Conservation (phyloP, 2,888 invertebrate genomes). For the Leptodirus hochenwartii region DNA sequence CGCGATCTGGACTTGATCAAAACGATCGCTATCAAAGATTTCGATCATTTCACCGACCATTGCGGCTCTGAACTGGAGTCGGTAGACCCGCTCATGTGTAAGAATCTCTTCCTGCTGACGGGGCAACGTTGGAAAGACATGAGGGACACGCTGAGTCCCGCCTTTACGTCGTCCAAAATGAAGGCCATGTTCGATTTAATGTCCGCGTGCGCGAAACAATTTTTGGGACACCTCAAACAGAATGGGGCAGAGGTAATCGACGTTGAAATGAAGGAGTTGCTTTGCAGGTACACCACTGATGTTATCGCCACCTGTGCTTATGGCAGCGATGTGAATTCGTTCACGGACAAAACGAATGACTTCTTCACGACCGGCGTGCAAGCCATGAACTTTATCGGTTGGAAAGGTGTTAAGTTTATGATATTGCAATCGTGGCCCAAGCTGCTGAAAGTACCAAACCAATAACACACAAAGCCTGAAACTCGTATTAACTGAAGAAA, state of each 20-base stretch:
- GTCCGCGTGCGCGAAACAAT: constrained; percentile 14
- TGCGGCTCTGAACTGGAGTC: constrained; percentile 16
- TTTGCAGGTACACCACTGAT: constrained; percentile 31
- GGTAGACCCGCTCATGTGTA: constrained; percentile 31
- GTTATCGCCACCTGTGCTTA: constrained; percentile 35
- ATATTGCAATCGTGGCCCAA: no score
- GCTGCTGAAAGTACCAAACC: background rate
- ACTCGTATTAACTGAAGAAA: no score
- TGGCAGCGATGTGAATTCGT: constrained; percentile 34
- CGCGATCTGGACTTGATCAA: constrained; percentile 39
- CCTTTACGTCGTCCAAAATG: constrained; percentile 25
- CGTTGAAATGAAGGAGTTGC: constrained; percentile 28
- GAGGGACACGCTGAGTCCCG: constrained; percentile 26
- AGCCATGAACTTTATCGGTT: constrained; percentile 21
- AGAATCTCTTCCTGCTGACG: constrained; percentile 20
- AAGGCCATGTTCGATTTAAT: constrained; percentile 19
- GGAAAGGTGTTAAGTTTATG: no score
- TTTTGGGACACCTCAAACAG: constrained; percentile 14
- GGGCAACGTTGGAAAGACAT: constrained; percentile 26
- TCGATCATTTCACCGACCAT: constrained; percentile 36
- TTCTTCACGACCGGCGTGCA: constrained; percentile 34
- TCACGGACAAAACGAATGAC: constrained; percentile 30
- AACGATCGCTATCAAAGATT: constrained; percentile 35
- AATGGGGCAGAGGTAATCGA: constrained; percentile 11
- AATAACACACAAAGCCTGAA: no score